A percentile compares a stretch with the other conserved stretches of the same genome.
Conservation (phyloP, 2,797 vertebrate genomes). For the Sus cebifrons region DNA sequence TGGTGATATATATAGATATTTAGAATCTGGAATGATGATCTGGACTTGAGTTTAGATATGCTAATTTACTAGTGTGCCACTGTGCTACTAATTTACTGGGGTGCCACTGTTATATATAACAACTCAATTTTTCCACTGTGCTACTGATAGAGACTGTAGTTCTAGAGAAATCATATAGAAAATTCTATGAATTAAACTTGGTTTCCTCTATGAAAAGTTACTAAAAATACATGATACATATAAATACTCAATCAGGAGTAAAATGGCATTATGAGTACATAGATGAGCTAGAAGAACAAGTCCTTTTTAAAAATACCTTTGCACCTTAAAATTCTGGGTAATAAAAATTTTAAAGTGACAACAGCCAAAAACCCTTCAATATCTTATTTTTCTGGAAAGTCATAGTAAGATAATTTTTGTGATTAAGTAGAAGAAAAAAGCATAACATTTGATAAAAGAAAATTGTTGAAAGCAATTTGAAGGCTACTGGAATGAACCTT, state of each 20-base stretch:
- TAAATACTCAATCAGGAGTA: neutral
- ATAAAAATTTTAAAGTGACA: constrained; percentile 40
- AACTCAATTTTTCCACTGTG: neutral
- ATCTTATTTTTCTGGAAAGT: neutral
- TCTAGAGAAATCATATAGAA: neutral
- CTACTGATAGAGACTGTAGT: neutral
- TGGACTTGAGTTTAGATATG: neutral
- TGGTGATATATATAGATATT: neutral
- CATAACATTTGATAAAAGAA: neutral
- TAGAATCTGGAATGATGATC: neutral
- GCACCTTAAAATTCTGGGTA: neutral
- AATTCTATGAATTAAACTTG: neutral
- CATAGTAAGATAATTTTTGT: neutral
- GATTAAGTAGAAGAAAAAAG: neutral
- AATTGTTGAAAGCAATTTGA: constrained; percentile 44
- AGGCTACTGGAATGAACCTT: neutral
- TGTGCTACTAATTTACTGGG: neutral
- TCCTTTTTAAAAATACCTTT: constrained; percentile 9
- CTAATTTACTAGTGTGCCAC: neutral
- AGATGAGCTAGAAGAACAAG: neutral
- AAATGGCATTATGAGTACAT: neutral
- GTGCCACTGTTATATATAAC: neutral
- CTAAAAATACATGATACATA: neutral
- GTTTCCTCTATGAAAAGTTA: constrained; percentile 1
- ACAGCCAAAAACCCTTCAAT: neutral